These are phyloP conservation scores for Sebastes nivosus DNA, from an alignment of 2,797 vertebrate genomes.

Conservation along the genomic window DNA sequence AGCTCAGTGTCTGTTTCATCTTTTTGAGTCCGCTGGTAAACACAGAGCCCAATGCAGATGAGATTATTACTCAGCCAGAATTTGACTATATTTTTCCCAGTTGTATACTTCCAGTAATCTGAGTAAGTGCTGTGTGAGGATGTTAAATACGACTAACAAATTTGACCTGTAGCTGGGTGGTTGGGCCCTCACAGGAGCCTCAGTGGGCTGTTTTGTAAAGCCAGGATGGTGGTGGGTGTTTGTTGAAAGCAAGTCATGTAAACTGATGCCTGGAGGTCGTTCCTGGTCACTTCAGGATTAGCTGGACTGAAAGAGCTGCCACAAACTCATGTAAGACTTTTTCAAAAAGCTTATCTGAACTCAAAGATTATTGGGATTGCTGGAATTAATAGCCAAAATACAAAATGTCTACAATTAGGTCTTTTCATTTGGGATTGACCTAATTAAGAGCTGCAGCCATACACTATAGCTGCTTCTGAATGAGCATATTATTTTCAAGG, in stretches of 20 bases:
- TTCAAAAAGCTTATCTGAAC: not conserved
- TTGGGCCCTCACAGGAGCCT: conserved; percentile 25
- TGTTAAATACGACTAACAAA: not conserved
- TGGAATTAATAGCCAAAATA: not conserved
- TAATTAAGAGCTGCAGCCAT: not conserved
- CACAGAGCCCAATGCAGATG: conserved; percentile 18
- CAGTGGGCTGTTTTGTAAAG: conserved; percentile 39
- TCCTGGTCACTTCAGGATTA: conserved; percentile 56
- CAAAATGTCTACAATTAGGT: not conserved
- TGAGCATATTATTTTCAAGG: not conserved
- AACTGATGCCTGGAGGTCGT: conserved; percentile 56
- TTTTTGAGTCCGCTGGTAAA: conserved; percentile 44
- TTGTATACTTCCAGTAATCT: not conserved
- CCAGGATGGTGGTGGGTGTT: conserved; percentile 44
- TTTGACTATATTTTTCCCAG: not conserved
- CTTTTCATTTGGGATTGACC: not conserved
- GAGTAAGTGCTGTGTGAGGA: not conserved
- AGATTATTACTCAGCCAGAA: not conserved
- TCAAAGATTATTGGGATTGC: not conserved
- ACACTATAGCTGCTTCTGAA: not conserved
- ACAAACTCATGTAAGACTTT: conserved; percentile 36
- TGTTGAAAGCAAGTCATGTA: conserved; percentile 60
- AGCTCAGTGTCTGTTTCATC: conserved; percentile 48
- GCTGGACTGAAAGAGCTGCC: conserved; percentile 38
- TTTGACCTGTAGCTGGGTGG: not conserved